Evolutionary conservation across 2,888 invertebrate species (phyloP), one percentile per base, ranked within the genome.

Genomic region (Sarcophaga subvicina): DNA sequence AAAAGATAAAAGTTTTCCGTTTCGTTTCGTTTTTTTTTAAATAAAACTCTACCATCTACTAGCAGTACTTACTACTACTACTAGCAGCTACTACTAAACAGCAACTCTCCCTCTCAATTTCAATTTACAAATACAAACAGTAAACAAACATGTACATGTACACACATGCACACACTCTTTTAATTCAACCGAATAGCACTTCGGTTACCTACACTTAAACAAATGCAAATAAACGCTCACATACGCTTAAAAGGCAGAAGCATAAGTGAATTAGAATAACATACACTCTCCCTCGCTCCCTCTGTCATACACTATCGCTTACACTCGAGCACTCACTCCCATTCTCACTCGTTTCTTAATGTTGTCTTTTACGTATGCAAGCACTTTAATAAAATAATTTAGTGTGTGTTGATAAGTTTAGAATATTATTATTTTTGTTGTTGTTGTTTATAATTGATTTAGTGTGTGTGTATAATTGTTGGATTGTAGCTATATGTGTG

Each of bases 261-360:
- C 89, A 90, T 90, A 91, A 91, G 89, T 88, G 91, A 91, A 91
- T 91, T 91, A 91, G 91, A 91, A 90, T 89, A 90, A 90, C 90
- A 89, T 70, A 77, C 85, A 89, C 80, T 81, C 80, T 80, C 82
- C 37, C 83, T 59, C 0, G n/a, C 4, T 77, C 70, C 63, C 80
- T 45, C 11, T 60, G 49, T 60, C 17, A 62, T 22, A 78, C 77
- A 67, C 45, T 17, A 22, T 78, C 62, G 8, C n/a, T 3, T 20
- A 76, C 37, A 54, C 54, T 22, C 54, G 6, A 47, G 0, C 6
- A 37, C 37, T 37, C 10, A 8, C 37, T 10, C 2, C n/a, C n/a
- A n/a, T n/a, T n/a, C n/a, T n/a, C n/a, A 37, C 8, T 8, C 37
- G 37, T 37, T 37, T 37, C 37, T 37, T 27, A 27, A 27, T 27